These are phyloP conservation scores for Sigmodon hispidus DNA, from an alignment of 2,113 vertebrate genomes.

Conservation along the genomic window DNA sequence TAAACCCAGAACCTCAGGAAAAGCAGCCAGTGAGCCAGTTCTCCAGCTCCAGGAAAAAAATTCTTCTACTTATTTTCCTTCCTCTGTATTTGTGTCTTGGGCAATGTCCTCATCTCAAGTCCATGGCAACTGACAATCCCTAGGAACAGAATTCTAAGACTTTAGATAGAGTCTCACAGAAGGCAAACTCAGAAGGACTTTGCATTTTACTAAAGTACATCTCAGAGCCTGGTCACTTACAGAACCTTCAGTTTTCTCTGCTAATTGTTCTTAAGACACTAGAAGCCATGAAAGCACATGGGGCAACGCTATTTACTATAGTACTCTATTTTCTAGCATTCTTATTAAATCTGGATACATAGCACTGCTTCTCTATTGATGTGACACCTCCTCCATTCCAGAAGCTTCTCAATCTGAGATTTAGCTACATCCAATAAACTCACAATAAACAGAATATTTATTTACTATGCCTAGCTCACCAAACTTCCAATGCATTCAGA, in stretches of 20 bases:
- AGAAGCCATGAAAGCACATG: rapidly evolving
- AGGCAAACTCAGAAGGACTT: neutral
- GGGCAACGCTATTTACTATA: neutral
- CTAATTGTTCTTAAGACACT: neutral
- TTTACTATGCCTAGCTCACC: too few species aligned
- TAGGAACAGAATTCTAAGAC: neutral
- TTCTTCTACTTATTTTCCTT: neutral
- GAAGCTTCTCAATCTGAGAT: neutral
- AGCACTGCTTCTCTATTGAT: neutral
- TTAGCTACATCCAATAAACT: neutral
- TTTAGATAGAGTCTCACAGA: too few species aligned
- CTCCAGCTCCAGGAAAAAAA: too few species aligned
- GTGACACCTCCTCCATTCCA: neutral
- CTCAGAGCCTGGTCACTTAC: neutral
- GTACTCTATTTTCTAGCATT: neutral
- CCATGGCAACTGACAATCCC: neutral
- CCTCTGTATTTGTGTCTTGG: neutral
- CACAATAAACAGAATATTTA: neutral
- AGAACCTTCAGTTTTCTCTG: neutral
- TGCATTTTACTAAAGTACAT: rapidly evolving
- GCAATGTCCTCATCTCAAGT: rapidly evolving
- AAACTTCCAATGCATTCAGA: neutral
- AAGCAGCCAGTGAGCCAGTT: too few species aligned
- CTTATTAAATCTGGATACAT: neutral
- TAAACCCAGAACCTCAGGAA: too few species aligned